Conservation (phyloP, 1,140 invertebrate species). For the Liolophura sinensis region DNA sequence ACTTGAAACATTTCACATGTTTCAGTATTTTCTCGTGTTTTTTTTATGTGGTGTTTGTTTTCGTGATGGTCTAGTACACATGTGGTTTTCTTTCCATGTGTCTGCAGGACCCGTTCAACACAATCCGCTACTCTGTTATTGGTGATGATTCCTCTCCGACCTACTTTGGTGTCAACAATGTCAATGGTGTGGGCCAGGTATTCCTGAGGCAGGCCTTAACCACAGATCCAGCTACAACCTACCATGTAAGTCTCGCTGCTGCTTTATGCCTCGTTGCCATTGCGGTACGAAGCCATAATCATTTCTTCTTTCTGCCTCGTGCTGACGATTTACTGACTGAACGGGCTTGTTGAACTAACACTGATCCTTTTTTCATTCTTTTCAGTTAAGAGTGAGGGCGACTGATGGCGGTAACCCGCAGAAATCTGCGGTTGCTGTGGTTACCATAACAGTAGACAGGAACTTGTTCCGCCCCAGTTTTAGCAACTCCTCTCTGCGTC, state of each 20-base stretch:
- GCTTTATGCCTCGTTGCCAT: neutral
- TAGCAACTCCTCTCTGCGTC: constrained; percentile 6
- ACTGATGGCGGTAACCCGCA: constrained; percentile 82
- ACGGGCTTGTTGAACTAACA: neutral
- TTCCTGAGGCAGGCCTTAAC: constrained; percentile 13
- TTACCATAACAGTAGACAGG: constrained; percentile 66
- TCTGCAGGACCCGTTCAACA: constrained; percentile 35
- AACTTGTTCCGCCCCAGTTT: constrained; percentile 34
- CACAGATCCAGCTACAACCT: constrained; percentile 14
- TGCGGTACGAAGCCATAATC: neutral
- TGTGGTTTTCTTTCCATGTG: neutral
- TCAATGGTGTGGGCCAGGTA: constrained; percentile 26
- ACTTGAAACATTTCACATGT: neutral
- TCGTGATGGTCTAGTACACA: neutral
- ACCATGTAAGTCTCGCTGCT: constrained; percentile 21
- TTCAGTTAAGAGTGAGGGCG: constrained; percentile 56
- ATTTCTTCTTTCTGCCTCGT: neutral
- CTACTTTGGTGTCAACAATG: constrained; percentile 30
- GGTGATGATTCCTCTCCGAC: constrained; percentile 39
- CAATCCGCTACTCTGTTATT: constrained; percentile 33
- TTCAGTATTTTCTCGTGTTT: neutral
- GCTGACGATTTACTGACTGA: neutral
- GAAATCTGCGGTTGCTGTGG: constrained; percentile 78
- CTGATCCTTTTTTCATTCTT: constrained; percentile 2
- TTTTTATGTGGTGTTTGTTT: neutral